These are phyloP conservation scores for Pollenia labialis DNA, from an alignment of 2,888 invertebrate genomes.

Conservation along the genomic window DNA sequence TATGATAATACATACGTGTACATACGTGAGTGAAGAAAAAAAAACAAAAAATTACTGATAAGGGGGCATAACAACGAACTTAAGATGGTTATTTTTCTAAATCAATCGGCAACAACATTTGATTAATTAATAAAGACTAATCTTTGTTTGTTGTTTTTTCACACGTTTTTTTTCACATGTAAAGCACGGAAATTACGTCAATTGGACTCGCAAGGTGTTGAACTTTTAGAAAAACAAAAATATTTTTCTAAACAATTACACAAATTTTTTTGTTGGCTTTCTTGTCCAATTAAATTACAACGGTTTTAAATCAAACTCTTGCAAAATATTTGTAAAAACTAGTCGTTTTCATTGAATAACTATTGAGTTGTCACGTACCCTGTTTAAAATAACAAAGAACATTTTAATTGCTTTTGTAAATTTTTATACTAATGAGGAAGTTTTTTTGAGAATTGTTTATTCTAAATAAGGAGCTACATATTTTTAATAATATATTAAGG, in stretches of 20 bases:
- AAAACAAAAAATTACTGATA: slow-evolving; percentile 35
- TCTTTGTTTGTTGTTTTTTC: background rate
- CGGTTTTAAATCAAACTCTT: slow-evolving; percentile 5
- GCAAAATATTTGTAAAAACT: background rate
- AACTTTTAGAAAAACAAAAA: slow-evolving; percentile 17
- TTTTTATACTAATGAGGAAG: background rate
- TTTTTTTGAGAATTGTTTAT: background rate
- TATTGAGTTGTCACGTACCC: background rate
- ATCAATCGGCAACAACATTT: slow-evolving; percentile 28
- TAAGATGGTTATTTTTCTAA: slow-evolving; percentile 32
- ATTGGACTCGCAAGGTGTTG: slow-evolving; percentile 19
- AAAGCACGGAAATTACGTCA: slow-evolving; percentile 45
- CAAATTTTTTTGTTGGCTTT: background rate
- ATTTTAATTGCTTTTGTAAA: background rate
- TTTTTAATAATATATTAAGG: background rate
- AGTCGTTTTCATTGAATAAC: background rate
- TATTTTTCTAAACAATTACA: slow-evolving; percentile 8
- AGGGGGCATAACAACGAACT: slow-evolving; percentile 34
- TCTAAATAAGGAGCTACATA: background rate
- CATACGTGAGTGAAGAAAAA: background rate
- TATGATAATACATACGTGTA: background rate
- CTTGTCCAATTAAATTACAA: slow-evolving; percentile 11
- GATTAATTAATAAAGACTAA: slow-evolving; percentile 24
- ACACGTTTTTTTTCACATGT: slow-evolving; percentile 15
- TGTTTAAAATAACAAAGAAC: background rate